These are phyloP conservation scores for Agriopis marginaria DNA, from an alignment of 2,888 invertebrate species.

Conservation along the genomic window DNA sequence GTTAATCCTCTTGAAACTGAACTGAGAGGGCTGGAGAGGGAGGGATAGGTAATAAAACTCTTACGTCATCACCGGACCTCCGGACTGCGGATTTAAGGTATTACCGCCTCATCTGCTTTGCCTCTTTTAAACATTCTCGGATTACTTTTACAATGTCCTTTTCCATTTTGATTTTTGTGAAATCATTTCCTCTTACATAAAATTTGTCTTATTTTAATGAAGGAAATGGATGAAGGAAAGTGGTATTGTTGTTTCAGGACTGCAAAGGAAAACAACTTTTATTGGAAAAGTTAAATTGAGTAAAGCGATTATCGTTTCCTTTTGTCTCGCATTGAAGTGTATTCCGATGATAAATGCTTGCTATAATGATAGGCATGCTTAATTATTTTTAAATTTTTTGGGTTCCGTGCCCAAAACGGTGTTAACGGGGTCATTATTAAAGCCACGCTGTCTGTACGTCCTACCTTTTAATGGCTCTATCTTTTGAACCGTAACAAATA, in stretches of 20 bases:
- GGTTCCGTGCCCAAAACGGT: too few relatives aligned
- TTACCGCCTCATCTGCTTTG: conserved; percentile 68
- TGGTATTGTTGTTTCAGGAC: conserved; percentile 18
- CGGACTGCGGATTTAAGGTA: conserved; percentile 63
- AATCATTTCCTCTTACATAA: conserved; percentile 1
- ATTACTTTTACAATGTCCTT: conserved; percentile 58
- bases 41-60: conserved; percentile 75
- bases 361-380: neutral
- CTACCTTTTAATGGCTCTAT: too few relatives aligned
- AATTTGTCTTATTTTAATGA: conserved; percentile 17
- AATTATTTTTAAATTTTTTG: neutral
- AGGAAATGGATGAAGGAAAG: conserved; percentile 15
- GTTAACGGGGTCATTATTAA: too few relatives aligned
- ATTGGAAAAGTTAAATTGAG: conserved; percentile 24
- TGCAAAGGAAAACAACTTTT: conserved; percentile 21
- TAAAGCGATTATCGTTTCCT: conserved; percentile 17
- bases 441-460: too few relatives aligned
- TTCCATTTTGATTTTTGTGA: conserved; percentile 46
- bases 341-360: neutral
- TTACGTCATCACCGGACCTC: conserved; percentile 73
- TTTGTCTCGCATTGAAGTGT: conserved; percentile 10
- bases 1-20: conserved; percentile 82
- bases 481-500: too few relatives aligned
- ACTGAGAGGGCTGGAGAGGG: conserved; percentile 51
- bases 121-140: conserved; percentile 57